These are phyloP conservation scores for Drosophila bipectinata DNA, from an alignment of 1,140 invertebrate genomes.

Conservation along the genomic window DNA sequence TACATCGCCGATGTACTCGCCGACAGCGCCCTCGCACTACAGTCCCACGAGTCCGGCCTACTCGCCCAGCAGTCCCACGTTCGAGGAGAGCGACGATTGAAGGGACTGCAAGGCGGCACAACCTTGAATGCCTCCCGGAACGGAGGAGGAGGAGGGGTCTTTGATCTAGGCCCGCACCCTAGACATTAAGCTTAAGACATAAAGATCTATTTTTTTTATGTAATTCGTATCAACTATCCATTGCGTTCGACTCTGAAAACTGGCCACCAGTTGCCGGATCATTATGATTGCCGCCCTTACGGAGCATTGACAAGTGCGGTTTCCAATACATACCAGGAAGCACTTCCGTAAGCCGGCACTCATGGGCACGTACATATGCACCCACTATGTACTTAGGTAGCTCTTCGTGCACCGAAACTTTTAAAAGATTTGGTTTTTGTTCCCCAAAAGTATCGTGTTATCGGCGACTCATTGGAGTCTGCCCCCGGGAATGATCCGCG, in stretches of 20 bases:
- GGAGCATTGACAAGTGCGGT: neutral
- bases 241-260: neutral
- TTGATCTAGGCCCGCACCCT: neutral
- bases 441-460: too few relatives aligned
- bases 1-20: conserved; percentile 92
- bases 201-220: neutral
- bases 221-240: neutral
- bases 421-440: too few relatives aligned
- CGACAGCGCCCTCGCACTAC: conserved; percentile 90
- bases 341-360: too few relatives aligned
- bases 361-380: neutral
- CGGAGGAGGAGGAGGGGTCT: neutral
- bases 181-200: neutral
- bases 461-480: too few relatives aligned
- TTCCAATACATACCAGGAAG: too few relatives aligned
- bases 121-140: neutral
- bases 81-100: conserved; percentile 78
- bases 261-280: neutral
- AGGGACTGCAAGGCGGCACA: neutral
- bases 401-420: neutral
- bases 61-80: conserved; percentile 85
- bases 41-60: conserved; percentile 92
- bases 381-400: neutral
- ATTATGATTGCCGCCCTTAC: neutral
- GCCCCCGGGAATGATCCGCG: neutral